Conservation (phyloP, 2,113 vertebrate species). For the Scopus umbretta region DNA sequence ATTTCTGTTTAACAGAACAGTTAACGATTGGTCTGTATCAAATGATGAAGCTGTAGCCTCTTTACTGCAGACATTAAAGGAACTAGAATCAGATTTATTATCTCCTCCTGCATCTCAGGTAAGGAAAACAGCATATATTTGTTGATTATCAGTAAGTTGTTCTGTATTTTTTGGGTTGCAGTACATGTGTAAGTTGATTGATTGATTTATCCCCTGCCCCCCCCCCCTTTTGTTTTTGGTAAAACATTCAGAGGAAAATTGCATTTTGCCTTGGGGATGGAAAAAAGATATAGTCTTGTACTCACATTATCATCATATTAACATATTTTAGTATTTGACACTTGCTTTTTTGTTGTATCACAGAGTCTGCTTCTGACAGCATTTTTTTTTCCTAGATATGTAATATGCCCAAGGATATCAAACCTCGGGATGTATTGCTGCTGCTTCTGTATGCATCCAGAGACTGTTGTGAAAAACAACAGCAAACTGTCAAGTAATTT, state of each 20-base stretch:
- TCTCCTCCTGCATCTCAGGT: slow-evolving; percentile 42
- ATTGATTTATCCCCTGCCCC: background rate
- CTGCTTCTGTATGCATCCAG: background rate
- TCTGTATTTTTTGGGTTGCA: background rate
- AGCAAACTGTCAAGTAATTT: background rate
- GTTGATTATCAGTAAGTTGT: background rate
- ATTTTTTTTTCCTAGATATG: background rate
- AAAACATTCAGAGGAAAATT: background rate
- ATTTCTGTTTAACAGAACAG: slow-evolving; percentile 56
- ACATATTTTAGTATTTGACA: background rate
- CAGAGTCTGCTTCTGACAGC: background rate
- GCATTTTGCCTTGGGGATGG: background rate
- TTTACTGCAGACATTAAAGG: slow-evolving; percentile 59
- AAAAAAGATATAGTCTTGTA: background rate
- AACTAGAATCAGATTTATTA: slow-evolving; percentile 64
- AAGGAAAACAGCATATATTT: background rate
- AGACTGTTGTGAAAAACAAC: background rate
- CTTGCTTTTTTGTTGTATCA: background rate
- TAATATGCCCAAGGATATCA: background rate
- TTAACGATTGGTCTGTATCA: slow-evolving; percentile 47
- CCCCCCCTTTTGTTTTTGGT: background rate
- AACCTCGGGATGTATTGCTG: background rate
- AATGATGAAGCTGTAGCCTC: slow-evolving; percentile 62
- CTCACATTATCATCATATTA: background rate
- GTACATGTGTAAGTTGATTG: background rate